Evolutionary conservation across 2,797 vertebrate genomes (phyloP).

Genomic region (Acanthurus tractus): DNA sequence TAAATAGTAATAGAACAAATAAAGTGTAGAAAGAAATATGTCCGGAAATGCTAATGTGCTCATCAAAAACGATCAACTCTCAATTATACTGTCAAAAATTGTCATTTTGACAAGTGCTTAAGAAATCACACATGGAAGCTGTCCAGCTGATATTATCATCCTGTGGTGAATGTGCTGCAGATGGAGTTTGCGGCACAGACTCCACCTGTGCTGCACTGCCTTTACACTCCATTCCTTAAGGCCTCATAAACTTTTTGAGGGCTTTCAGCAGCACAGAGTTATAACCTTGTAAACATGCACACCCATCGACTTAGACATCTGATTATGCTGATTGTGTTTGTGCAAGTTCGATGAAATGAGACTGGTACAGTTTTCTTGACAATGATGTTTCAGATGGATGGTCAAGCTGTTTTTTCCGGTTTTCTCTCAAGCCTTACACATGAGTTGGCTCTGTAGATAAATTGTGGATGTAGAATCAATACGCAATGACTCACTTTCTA

Average conservation of each 20-base stretch:
- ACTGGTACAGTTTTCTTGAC: not conserved
- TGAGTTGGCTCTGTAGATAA: no score
- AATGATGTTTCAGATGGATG: not conserved
- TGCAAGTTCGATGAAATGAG: not conserved
- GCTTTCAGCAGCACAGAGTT: constrained; percentile 4
- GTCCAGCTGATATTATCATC: not conserved
- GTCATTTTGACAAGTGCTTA: constrained; percentile 5
- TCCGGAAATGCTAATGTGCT: constrained; percentile 30
- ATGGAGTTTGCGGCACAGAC: no score
- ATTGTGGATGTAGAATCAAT: not conserved
- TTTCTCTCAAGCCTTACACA: not conserved
- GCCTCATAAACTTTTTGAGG: constrained; percentile 1
- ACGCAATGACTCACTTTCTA: not conserved
- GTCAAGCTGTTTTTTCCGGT: not conserved
- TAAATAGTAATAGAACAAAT: constrained; percentile 45
- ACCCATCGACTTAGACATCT: not conserved
- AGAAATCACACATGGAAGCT: not conserved
- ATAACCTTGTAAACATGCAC: not conserved
- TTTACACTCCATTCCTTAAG: not conserved
- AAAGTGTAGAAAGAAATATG: constrained; percentile 33
- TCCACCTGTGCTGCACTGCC: no score
- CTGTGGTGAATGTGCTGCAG: not conserved
- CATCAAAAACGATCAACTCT: constrained; percentile 3
- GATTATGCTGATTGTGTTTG: not conserved
- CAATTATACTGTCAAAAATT: constrained; percentile 9